These are phyloP conservation scores for Trachelus iudaicus DNA, from an alignment of 2,888 invertebrate genomes.

Conservation along the genomic window DNA sequence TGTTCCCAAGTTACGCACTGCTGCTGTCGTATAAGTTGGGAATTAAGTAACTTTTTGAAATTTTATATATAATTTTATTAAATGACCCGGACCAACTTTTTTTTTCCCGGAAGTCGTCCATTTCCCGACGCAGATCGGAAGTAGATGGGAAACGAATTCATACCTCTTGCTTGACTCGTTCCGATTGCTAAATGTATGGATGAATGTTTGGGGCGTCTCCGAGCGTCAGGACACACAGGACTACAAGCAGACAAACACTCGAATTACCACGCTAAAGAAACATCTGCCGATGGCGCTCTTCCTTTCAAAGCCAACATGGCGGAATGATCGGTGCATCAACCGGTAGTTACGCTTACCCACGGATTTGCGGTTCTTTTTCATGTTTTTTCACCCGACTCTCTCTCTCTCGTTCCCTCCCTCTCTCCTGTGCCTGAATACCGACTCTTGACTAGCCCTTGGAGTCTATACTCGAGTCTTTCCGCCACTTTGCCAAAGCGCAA, in stretches of 20 bases:
- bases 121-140: background rate
- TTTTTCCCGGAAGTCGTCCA: too few relatives aligned
- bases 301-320: slow-evolving; percentile 62
- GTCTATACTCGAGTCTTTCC: too few relatives aligned
- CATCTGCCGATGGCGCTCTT: slow-evolving; percentile 45
- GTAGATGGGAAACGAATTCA: background rate
- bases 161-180: background rate
- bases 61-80: too few relatives aligned
- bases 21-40: too few relatives aligned
- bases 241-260: slow-evolving; percentile 40
- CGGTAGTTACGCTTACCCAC: slow-evolving; percentile 61
- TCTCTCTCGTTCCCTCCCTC: slow-evolving; percentile 1
- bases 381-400: slow-evolving; percentile 15
- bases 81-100: too few relatives aligned
- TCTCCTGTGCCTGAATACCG: background rate
- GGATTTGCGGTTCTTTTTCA: slow-evolving; percentile 63
- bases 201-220: background rate
- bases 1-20: too few relatives aligned
- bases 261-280: slow-evolving; percentile 38
- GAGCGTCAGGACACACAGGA: background rate
- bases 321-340: slow-evolving; percentile 64
- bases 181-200: background rate
- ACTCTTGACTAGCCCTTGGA: too few relatives aligned
- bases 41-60: too few relatives aligned
- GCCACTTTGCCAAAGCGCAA: too few relatives aligned